Evolutionary conservation across 53 echinoderm and acorn worm species (phyloP), one percentile per base, ranked within the genome.

Genomic region (Astropecten irregularis): DNA sequence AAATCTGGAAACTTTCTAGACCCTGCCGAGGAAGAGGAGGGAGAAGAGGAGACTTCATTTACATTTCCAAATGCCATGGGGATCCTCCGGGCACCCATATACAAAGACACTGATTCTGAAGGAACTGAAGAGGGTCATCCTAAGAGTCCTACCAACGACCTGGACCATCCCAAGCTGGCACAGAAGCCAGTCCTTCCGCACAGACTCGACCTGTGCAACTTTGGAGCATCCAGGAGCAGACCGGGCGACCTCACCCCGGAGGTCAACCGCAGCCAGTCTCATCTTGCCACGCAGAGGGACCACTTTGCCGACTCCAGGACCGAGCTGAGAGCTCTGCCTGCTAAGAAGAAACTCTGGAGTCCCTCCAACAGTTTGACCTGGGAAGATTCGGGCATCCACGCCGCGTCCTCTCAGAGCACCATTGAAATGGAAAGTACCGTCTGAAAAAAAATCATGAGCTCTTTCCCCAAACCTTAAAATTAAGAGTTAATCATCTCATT

Each of bases 371-470:
- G 74, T 37, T 57, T 36, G 19, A 50, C 74, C 2, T 31, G 40
- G n/a, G 74, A 74, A 38, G 74, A 74, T 40, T 74, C 74, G 9
- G 74, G 74, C n/a, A 74, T 74, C 16, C 74, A 74, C 26, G 74
- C 74, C 14, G 74, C 39, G 0, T 74, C 74, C 26, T 74, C 74
- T 2, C 58, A 57, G 16, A 74, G 74, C 35, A 74, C 57, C n/a
- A 28, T 57, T 57, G 74, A 74, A 20, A 74, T 74, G 74, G 74
- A 74, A 38, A 74, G 56, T 18, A 74, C 56, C 8, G 74, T 74
- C 16, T 38, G 39, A 51, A 14, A 36, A n/a, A n/a, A n/a, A n/a
- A n/a, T n/a, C n/a, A n/a, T n/a, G n/a, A n/a, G n/a, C n/a, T n/a
- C n/a, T n/a, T n/a, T n/a, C n/a, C n/a, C n/a, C n/a, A n/a, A n/a